Evolutionary conservation across 2,113 vertebrate genomes (phyloP).

Genomic region (Corythornis madagascariensis): DNA sequence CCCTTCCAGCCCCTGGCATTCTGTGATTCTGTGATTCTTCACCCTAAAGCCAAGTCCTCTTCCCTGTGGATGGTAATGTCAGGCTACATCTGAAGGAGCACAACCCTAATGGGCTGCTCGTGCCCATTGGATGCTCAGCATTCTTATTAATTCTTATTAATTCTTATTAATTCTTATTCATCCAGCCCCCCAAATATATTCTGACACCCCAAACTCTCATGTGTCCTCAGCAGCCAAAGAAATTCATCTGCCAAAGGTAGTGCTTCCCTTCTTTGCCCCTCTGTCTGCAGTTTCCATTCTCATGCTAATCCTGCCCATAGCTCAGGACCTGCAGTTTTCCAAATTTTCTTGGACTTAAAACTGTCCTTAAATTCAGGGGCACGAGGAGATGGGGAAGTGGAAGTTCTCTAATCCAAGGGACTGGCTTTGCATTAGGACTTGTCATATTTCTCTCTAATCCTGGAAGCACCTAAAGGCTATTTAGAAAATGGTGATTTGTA

Average conservation of each 20-base stretch:
- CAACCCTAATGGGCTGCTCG: rapidly evolving
- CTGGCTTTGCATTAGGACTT: background rate
- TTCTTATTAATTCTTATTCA: background rate
- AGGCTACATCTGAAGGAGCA: background rate
- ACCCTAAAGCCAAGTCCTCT: background rate
- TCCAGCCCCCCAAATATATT: background rate
- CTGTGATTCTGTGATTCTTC: background rate
- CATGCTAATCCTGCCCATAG: background rate
- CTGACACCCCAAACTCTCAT: background rate
- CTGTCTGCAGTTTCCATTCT: background rate
- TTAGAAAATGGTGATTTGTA: background rate
- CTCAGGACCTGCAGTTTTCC: background rate
- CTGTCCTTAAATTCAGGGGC: background rate
- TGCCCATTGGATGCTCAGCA: background rate
- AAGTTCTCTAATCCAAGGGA: background rate
- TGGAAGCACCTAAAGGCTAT: background rate
- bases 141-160: no score
- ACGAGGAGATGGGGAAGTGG: background rate
- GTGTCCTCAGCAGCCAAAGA: rapidly evolving
- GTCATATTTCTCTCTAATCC: conserved; percentile 20
- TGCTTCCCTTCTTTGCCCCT: background rate
- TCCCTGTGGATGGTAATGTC: background rate
- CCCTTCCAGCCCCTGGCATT: no score
- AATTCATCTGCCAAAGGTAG: background rate
- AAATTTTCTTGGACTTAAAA: background rate